Evolutionary conservation across 2,113 vertebrate genomes (phyloP), one percentile per base, ranked within the genome.

Genomic region (Terrapene triunguis): DNA sequence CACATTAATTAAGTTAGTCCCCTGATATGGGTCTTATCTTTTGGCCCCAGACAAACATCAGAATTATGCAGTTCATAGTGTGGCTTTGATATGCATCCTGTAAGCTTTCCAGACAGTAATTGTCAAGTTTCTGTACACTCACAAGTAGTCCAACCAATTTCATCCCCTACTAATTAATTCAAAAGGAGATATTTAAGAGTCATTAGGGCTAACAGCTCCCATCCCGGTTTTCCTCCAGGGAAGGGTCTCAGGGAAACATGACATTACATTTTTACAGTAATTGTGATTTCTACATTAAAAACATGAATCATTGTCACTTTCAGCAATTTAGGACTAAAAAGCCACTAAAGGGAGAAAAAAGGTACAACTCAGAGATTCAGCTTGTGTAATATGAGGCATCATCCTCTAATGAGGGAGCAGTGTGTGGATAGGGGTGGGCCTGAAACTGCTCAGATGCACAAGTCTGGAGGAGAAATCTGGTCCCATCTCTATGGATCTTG

Each of bases 41-140:
- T 78, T 90, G 81, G 35, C 55, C 54, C 19, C 47, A 62, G 44
- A 48, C 35, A 80, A 79, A n/a, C 17, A 59, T 42, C 65, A 76
- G n/a, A 84, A 50, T 59, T 76, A 79, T 51, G 19, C 55, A 19
- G 35, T 53, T 88, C n/a, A 69, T 48, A 44, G 19, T 17, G 10
- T 44, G 32, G n/a, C 5, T 53, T 88, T 91, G 5, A 85, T 91
- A 88, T 53, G 84, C 7, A 88, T 76, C 24, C 84, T 88, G 94
- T 87, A 89, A 94, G 54, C 44, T 96, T 92, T 74, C 35, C 27
- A 90, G 89, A 95, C 2, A 90, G 53, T 85, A 96, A 94, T 94
- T 89, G 90, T 69, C 79, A 55, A 94, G 4, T 86, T 96, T 87
- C 79, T 59, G 5, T 83, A 80, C 80, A 91, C 38, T 96, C 83